phyloP scores from a whole-genome alignment of 2,797 vertebrate species.

The Brachyalestes nurse region DNA sequence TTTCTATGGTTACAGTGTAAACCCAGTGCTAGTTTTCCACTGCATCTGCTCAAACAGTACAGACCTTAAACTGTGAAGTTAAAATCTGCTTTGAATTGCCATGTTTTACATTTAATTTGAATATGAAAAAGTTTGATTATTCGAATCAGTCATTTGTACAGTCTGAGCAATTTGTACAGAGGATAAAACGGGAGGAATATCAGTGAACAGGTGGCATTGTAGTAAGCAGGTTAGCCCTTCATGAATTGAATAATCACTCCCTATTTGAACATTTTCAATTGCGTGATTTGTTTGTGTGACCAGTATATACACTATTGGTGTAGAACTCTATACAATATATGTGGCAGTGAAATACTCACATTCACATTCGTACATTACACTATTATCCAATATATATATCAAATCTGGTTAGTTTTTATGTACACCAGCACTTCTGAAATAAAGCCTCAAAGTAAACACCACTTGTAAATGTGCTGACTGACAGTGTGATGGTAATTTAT shows the following conservation, averaged over 20 bases:
- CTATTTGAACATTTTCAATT: slow-evolving; percentile 15
- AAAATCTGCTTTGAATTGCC: neutral
- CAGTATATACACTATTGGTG: neutral
- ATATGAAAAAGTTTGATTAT: slow-evolving; percentile 20
- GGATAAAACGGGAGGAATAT: slow-evolving; percentile 21
- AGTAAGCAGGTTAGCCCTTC: slow-evolving; percentile 24
- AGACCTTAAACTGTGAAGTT: slow-evolving; percentile 30
- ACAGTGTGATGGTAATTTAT: slow-evolving; percentile 48
- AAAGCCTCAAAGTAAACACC: neutral
- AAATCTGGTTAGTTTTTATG: neutral
- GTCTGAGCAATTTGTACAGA: neutral
- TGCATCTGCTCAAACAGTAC: slow-evolving; percentile 26
- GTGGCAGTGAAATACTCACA: slow-evolving; percentile 7
- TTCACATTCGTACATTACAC: neutral
- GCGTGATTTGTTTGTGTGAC: slow-evolving; percentile 3
- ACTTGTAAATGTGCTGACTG: slow-evolving; percentile 31
- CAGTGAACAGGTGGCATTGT: slow-evolving; percentile 33
- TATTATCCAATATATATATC: neutral
- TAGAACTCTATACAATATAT: neutral
- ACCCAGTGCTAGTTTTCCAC: slow-evolving; percentile 47
- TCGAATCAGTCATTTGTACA: neutral
- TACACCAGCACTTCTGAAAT: slow-evolving; percentile 13
- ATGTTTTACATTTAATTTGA: slow-evolving; percentile 22
- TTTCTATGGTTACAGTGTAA: slow-evolving; percentile 58
- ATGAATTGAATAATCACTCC: slow-evolving; percentile 28